phyloP scores from a whole-genome alignment of 2,888 invertebrate species.

The Cephus sareptanus region DNA sequence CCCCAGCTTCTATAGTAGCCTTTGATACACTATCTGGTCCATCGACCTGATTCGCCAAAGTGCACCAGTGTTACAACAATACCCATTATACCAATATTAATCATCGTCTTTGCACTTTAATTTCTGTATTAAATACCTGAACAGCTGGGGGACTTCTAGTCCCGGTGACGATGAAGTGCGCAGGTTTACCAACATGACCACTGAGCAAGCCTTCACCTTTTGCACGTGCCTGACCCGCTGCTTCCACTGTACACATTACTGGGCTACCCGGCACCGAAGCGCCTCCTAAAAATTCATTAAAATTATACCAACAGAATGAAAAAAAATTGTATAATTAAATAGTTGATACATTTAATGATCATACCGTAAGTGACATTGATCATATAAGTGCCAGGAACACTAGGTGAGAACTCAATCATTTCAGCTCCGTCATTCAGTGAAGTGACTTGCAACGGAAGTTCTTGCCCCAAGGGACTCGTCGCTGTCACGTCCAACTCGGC shows the following conservation, averaged over 20 bases:
- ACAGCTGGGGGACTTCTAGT: slow-evolving; percentile 63
- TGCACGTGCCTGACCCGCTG: slow-evolving; percentile 71
- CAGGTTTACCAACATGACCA: slow-evolving; percentile 68
- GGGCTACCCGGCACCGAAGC: slow-evolving; percentile 67
- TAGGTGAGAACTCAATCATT: slow-evolving; percentile 86
- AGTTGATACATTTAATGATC: neutral
- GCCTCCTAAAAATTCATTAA: slow-evolving; percentile 45
- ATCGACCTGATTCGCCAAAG: slow-evolving; percentile 61
- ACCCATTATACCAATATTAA: slow-evolving; percentile 1
- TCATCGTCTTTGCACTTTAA: neutral
- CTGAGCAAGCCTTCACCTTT: slow-evolving; percentile 71
- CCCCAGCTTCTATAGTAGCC: slow-evolving; percentile 73
- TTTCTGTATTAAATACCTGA: slow-evolving; percentile 42
- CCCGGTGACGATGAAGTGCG: slow-evolving; percentile 67
- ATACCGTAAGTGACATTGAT: slow-evolving; percentile 75
- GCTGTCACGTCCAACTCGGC: slow-evolving; percentile 90
- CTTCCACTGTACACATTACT: slow-evolving; percentile 70
- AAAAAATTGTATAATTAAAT: neutral
- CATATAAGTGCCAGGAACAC: slow-evolving; percentile 81
- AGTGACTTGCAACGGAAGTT: slow-evolving; percentile 82
- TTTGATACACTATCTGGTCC: slow-evolving; percentile 73
- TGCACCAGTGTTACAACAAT: neutral
- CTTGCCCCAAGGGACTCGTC: slow-evolving; percentile 86
- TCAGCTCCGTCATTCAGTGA: slow-evolving; percentile 76
- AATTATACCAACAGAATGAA: neutral